Percentiles rank a stretch among this genome's conserved stretches.
Evolutionary conservation across 37 sponge, comb jelly and placozoan species (phyloP).

Genomic region (Petrosia ficiformis): DNA sequence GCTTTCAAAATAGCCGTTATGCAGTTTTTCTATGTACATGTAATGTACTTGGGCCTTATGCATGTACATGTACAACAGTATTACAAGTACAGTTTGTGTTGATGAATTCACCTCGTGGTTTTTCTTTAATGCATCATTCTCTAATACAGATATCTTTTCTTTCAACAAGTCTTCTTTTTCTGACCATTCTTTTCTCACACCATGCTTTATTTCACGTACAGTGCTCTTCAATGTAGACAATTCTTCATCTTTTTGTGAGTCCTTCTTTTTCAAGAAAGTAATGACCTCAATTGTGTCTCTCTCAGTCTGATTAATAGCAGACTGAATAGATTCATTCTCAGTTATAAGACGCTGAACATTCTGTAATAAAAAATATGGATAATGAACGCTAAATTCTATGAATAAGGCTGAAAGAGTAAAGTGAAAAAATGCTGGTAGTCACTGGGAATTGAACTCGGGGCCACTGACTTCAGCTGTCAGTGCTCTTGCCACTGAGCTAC

Average conservation of each 20-base stretch:
- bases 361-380: neutral
- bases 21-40: no score
- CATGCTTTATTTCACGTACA: slow-evolving; percentile 64
- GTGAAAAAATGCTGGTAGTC: no score
- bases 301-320: slow-evolving; percentile 83
- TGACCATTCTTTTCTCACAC: slow-evolving; percentile 62
- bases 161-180: slow-evolving; percentile 21
- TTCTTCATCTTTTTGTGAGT: slow-evolving; percentile 57
- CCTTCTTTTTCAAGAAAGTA: slow-evolving; percentile 84
- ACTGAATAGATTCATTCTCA: slow-evolving; percentile 84
- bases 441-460: no score
- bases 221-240: slow-evolving; percentile 24
- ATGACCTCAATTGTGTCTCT: slow-evolving; percentile 95
- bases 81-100: no score
- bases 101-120: slow-evolving; percentile 49
- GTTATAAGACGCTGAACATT: slow-evolving; percentile 61
- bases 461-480: no score
- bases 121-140: slow-evolving; percentile 29
- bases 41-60: no score
- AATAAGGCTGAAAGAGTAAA: no score
- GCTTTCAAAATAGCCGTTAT: no score
- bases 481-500: no score
- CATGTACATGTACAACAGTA: no score
- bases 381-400: no score
- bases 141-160: slow-evolving; percentile 22